Conservation (phyloP, 2,888 invertebrate genomes). For the Papilio gigon region DNA sequence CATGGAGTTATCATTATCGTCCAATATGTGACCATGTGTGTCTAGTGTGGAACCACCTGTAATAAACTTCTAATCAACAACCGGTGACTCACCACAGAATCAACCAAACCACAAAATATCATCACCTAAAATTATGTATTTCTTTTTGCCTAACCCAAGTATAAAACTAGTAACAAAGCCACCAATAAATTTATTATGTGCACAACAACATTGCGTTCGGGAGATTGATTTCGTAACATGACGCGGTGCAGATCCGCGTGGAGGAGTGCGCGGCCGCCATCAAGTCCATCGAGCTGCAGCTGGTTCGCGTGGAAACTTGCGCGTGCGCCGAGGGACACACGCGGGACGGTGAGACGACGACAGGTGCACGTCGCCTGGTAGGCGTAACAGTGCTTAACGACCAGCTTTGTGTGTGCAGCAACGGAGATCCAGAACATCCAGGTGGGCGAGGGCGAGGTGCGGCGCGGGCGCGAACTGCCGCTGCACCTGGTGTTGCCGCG, state of each 20-base stretch:
- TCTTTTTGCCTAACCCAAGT: too few relatives aligned
- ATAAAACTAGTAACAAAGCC: too few relatives aligned
- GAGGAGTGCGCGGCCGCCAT: conserved; percentile 92
- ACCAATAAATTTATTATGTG: too few relatives aligned
- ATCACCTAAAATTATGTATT: too few relatives aligned
- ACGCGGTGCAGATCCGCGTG: conserved; percentile 85
- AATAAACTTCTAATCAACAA: too few relatives aligned
- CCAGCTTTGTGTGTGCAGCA: conserved; percentile 80
- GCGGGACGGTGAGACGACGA: conserved; percentile 86
- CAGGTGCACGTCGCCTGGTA: neutral
- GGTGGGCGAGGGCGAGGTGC: conserved; percentile 96
- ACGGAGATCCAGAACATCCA: conserved; percentile 99
- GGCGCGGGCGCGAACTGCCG: conserved; percentile 90
- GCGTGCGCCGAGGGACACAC: conserved; percentile 96
- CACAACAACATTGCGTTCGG: too few relatives aligned
- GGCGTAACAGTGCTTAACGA: neutral
- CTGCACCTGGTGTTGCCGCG: conserved; percentile 98
- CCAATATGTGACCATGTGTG: too few relatives aligned
- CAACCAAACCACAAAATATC: too few relatives aligned
- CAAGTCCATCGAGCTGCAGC: conserved; percentile 96
- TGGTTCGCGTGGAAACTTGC: conserved; percentile 97
- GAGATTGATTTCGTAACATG: too few relatives aligned
- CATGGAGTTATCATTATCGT: too few relatives aligned
- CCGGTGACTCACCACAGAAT: too few relatives aligned
- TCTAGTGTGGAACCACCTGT: too few relatives aligned